These are phyloP conservation scores for Thera britannica DNA, from an alignment of 2,888 invertebrate species.

Conservation along the genomic window DNA sequence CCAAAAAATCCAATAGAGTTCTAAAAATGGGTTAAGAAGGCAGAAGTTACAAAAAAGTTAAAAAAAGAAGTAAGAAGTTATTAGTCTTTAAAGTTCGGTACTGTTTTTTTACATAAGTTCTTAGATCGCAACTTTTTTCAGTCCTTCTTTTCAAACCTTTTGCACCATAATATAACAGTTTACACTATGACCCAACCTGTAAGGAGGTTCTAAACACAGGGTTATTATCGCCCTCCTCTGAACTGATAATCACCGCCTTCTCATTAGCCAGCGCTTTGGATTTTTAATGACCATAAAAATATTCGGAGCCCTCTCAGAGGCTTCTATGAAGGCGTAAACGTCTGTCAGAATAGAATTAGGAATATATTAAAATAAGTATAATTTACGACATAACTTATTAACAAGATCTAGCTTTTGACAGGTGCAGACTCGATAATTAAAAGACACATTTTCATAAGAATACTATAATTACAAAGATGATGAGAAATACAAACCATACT, in stretches of 20 bases:
- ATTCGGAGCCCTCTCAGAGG: slow-evolving; percentile 21
- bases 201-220: slow-evolving; percentile 50
- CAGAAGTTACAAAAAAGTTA: no score
- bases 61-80: no score
- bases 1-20: no score
- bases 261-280: slow-evolving; percentile 53
- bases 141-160: no score
- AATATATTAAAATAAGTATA: slow-evolving; percentile 19
- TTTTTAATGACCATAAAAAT: slow-evolving; percentile 45
- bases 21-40: no score
- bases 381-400: slow-evolving; percentile 5
- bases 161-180: slow-evolving; percentile 19
- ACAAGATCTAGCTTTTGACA: slow-evolving; percentile 6
- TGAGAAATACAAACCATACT: no score
- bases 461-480: neutral
- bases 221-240: slow-evolving; percentile 68
- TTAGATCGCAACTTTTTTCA: no score
- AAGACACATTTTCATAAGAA: no score
- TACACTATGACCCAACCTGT: slow-evolving; percentile 29
- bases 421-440: slow-evolving; percentile 5
- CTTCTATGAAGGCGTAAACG: slow-evolving; percentile 29
- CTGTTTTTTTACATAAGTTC: no score
- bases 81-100: no score
- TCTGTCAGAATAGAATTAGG: slow-evolving; percentile 17
- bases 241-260: slow-evolving; percentile 57